A percentile compares a stretch with the other conserved stretches of the same genome.
These are phyloP conservation scores for Cyclopterus lumpus DNA, from an alignment of 2,797 vertebrate species.

Conservation along the genomic window DNA sequence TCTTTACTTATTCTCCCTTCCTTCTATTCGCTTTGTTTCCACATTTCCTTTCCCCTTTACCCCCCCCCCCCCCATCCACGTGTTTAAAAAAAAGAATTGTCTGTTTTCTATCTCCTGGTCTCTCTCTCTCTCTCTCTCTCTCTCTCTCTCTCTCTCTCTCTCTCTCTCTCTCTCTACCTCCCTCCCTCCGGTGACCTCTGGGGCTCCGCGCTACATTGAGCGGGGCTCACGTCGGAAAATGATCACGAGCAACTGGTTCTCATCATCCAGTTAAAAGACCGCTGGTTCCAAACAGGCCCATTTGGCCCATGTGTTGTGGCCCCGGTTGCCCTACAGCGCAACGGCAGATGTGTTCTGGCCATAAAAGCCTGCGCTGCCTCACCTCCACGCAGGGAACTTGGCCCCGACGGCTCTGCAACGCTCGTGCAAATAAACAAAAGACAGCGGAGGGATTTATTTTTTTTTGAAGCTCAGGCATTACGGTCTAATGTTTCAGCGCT, in stretches of 20 bases:
- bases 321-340: conserved; percentile 75
- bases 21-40: conserved; percentile 40
- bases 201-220: conserved; percentile 65
- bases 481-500: conserved; percentile 72
- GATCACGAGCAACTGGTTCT: conserved; percentile 79
- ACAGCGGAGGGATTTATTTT: conserved; percentile 65
- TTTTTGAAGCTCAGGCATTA: conserved; percentile 73
- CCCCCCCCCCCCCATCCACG: conserved; percentile 12
- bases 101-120: conserved; percentile 38
- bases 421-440: conserved; percentile 80
- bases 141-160: conserved; percentile 20
- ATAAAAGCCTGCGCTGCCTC: conserved; percentile 73
- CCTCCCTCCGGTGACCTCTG: conserved; percentile 56
- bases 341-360: conserved; percentile 76
- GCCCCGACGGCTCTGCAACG: conserved; percentile 70
- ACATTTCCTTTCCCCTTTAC: conserved; percentile 10
- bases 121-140: background rate
- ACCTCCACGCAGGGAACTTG: conserved; percentile 76
- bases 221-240: conserved; percentile 63
- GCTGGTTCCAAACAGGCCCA: conserved; percentile 72
- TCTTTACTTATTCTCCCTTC: conserved; percentile 41
- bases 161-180: background rate
- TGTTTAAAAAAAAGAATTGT: conserved; percentile 21
- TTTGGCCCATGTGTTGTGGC: conserved; percentile 75
- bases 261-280: conserved; percentile 76